A percentile compares a stretch with the other conserved stretches of the same genome.
Evolutionary conservation across 2,888 invertebrate species (phyloP).

Genomic region (Agrenia bidenticulata): DNA sequence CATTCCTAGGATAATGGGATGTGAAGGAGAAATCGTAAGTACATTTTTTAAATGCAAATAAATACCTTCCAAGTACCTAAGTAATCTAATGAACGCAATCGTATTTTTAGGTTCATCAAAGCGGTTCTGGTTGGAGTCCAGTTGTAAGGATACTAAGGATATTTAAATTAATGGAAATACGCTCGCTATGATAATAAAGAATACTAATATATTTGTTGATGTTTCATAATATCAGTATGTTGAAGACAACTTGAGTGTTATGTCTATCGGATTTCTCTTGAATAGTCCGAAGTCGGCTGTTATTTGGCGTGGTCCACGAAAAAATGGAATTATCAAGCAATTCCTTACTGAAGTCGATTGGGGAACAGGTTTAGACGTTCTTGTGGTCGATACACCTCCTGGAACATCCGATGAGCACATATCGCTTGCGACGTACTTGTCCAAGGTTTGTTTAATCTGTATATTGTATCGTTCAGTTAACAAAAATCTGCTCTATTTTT

Average conservation of each 20-base stretch:
- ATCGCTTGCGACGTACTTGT: conserved; percentile 75
- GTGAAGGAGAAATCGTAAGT: conserved; percentile 75
- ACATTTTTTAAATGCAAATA: no score
- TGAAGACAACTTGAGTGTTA: conserved; percentile 90
- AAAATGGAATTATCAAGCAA: conserved; percentile 95
- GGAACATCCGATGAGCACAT: conserved; percentile 96
- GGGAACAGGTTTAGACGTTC: conserved; percentile 78
- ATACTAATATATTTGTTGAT: no score
- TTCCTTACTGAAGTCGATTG: conserved; percentile 95
- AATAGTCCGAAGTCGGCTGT: conserved; percentile 87
- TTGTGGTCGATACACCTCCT: conserved; percentile 92
- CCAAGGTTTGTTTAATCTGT: conserved; percentile 46
- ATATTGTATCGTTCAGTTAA: not conserved
- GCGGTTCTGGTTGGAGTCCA: conserved; percentile 95
- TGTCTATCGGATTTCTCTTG: conserved; percentile 95
- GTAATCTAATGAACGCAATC: no score
- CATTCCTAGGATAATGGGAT: conserved; percentile 90
- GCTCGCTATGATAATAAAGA: no score
- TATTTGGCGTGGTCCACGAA: conserved; percentile 99
- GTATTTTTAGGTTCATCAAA: conserved; percentile 74
- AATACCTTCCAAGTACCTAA: not conserved
- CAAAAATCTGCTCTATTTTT: no score
- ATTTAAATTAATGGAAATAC: not conserved
- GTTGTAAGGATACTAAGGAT: conserved; percentile 68
- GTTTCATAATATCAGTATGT: conserved; percentile 65